Conservation (phyloP, 2,888 invertebrate species). For the Elegia similella region DNA sequence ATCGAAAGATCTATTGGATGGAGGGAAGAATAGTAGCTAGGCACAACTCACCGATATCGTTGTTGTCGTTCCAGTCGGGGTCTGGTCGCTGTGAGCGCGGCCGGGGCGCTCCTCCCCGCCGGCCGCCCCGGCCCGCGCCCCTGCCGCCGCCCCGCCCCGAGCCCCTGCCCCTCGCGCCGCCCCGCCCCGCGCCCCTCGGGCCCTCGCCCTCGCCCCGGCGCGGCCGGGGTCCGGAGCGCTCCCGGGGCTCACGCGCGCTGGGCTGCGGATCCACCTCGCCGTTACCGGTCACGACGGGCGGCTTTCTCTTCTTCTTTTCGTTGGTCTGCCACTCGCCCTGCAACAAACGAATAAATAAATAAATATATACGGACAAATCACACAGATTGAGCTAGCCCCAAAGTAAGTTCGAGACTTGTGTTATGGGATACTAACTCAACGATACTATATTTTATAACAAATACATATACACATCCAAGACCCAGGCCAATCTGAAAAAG, state of each 20-base stretch:
- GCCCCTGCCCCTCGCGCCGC: constrained; percentile 41
- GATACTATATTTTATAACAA: too few relatives aligned
- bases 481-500: too few relatives aligned
- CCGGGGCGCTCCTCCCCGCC: constrained; percentile 33
- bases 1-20: too few relatives aligned
- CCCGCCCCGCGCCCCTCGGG: constrained; percentile 35
- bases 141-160: constrained; percentile 37
- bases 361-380: neutral
- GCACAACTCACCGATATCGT: constrained; percentile 29
- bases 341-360: constrained; percentile 20
- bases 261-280: constrained; percentile 55
- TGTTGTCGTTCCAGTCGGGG: constrained; percentile 37
- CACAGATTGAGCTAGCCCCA: too few relatives aligned
- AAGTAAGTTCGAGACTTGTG: too few relatives aligned
- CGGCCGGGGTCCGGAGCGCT: constrained; percentile 55
- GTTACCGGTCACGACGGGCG: constrained; percentile 79
- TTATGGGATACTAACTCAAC: too few relatives aligned
- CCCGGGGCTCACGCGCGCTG: constrained; percentile 43
- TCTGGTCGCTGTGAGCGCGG: constrained; percentile 27
- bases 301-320: constrained; percentile 94
- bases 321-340: constrained; percentile 93
- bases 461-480: too few relatives aligned
- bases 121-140: constrained; percentile 42
- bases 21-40: too few relatives aligned
- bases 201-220: constrained; percentile 65